Percentiles rank a stretch among this genome's conserved stretches.
Conservation (phyloP, 2,113 vertebrate species). For the Dipodomys ordii region DNA sequence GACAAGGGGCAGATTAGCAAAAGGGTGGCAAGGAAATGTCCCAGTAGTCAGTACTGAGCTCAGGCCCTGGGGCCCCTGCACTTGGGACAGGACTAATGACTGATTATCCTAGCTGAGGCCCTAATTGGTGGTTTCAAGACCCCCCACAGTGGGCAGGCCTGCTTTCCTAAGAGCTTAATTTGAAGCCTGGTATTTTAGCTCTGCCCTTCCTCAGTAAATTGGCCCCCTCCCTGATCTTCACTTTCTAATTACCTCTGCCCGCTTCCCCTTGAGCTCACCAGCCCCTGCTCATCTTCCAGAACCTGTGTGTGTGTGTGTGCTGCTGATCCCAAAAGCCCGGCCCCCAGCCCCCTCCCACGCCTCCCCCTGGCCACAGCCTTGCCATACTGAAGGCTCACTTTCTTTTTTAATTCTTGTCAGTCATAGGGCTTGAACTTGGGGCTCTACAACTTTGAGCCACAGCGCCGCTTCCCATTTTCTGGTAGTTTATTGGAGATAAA, state of each 20-base stretch:
- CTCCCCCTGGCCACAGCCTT: no score
- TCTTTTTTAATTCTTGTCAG: no score
- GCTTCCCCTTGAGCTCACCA: neutral
- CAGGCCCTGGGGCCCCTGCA: neutral
- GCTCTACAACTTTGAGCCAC: no score
- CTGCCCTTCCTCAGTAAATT: neutral
- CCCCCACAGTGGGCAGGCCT: neutral
- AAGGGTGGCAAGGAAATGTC: neutral
- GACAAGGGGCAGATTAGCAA: neutral
- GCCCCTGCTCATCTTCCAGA: neutral
- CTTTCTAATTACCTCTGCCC: neutral
- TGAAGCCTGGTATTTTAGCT: conserved; percentile 3
- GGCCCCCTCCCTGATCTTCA: neutral
- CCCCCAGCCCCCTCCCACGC: neutral
- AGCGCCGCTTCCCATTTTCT: no score
- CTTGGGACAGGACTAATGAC: neutral
- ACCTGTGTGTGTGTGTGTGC: neutral
- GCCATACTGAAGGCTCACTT: no score
- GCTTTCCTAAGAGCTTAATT: conserved; percentile 29
- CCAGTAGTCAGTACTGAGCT: accelerated
- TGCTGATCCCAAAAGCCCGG: no score
- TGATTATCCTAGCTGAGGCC: neutral
- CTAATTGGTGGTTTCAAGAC: conserved; percentile 70
- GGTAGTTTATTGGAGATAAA: no score
- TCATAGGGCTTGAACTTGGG: no score